Conservation (phyloP, 2,888 invertebrate species). For the Nephrotoma appendiculata region DNA sequence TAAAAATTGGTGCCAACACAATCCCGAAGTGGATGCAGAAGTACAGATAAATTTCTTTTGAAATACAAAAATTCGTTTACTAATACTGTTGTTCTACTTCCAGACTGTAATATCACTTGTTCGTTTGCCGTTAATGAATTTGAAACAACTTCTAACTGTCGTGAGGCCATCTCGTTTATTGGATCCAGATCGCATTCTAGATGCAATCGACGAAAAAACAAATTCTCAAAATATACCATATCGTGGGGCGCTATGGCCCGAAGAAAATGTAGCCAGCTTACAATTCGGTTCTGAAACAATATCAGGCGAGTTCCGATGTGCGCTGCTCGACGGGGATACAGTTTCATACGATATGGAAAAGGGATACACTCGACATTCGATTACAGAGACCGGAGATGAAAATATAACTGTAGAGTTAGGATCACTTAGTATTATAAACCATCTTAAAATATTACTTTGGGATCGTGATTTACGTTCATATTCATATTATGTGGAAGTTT, state of each 20-base stretch:
- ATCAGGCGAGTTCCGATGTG: constrained; percentile 77
- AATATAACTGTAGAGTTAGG: constrained; percentile 77
- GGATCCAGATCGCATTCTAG: constrained; percentile 78
- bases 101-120: constrained; percentile 45
- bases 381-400: constrained; percentile 59
- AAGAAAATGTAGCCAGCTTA: constrained; percentile 81
- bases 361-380: constrained; percentile 79
- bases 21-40: constrained; percentile 40
- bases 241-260: constrained; percentile 69
- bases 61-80: not conserved
- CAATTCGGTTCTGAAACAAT: constrained; percentile 74
- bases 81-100: constrained; percentile 22
- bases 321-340: constrained; percentile 79
- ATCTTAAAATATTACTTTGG: constrained; percentile 85
- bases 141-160: constrained; percentile 73
- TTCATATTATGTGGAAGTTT: constrained; percentile 51
- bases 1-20: constrained; percentile 70
- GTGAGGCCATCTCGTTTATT: constrained; percentile 80
- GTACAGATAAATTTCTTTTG: constrained; percentile 11
- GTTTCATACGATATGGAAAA: constrained; percentile 84
- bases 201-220: constrained; percentile 82
- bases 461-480: constrained; percentile 71
- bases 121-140: constrained; percentile 74
- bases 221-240: constrained; percentile 70
- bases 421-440: constrained; percentile 81